phyloP scores from a whole-genome alignment of 2,888 invertebrate species.

The Merodon equestris region DNA sequence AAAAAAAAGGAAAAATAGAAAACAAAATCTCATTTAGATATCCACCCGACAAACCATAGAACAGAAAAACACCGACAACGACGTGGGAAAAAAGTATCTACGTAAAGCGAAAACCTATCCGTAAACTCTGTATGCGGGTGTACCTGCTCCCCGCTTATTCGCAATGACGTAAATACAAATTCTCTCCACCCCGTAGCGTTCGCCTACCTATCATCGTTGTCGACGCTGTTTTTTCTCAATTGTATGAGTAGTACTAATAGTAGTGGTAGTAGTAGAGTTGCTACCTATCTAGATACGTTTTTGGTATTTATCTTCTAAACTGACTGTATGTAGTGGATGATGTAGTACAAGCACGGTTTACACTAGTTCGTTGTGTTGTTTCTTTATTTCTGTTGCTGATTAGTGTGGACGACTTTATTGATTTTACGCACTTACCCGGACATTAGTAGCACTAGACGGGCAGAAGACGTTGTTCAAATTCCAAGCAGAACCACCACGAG shows the following conservation, averaged over 20 bases:
- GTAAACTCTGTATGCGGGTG: slow-evolving; percentile 32
- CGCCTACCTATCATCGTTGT: too few relatives aligned
- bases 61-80: neutral
- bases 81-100: slow-evolving; percentile 31
- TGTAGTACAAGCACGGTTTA: slow-evolving; percentile 3
- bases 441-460: slow-evolving; percentile 27
- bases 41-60: neutral
- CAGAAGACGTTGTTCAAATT: neutral
- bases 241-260: too few relatives aligned
- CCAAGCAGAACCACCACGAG: slow-evolving; percentile 2
- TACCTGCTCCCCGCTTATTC: slow-evolving; percentile 34
- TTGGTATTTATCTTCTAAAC: neutral
- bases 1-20: neutral
- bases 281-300: slow-evolving; percentile 17
- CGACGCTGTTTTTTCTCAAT: too few relatives aligned
- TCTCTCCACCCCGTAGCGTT: slow-evolving; percentile 12
- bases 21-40: neutral
- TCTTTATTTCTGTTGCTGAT: slow-evolving; percentile 25
- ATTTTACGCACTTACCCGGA: slow-evolving; percentile 58
- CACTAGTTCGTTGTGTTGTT: slow-evolving; percentile 10
- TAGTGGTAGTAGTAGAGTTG: too few relatives aligned
- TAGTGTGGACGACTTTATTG: slow-evolving; percentile 36
- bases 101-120: slow-evolving; percentile 33
- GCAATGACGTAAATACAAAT: slow-evolving; percentile 49
- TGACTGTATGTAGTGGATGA: slow-evolving; percentile 6